These are phyloP conservation scores for Erpornis zantholeuca DNA, from an alignment of 2,113 vertebrate species.

Conservation along the genomic window DNA sequence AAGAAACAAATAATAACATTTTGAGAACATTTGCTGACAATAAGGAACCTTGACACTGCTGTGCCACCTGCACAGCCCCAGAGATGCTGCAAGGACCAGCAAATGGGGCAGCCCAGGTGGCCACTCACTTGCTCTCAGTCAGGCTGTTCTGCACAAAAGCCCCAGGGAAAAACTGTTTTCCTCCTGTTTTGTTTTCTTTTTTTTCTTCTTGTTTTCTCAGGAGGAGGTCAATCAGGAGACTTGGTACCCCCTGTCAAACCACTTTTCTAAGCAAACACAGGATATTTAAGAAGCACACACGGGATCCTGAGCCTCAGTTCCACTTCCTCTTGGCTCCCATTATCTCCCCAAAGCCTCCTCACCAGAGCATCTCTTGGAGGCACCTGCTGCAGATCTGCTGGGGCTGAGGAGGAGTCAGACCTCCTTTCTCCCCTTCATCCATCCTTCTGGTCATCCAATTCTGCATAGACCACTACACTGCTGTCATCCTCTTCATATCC, in stretches of 20 bases:
- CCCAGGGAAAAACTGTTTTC: not conserved
- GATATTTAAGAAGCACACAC: not conserved
- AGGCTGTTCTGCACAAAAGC: not conserved
- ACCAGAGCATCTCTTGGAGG: not conserved
- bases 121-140: not conserved
- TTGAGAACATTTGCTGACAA: not conserved
- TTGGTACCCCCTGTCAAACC: not conserved
- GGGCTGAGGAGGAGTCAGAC: not conserved
- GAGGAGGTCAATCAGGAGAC: not conserved
- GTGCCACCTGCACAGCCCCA: fast-evolving
- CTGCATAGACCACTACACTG: not conserved
- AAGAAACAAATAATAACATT: not conserved
- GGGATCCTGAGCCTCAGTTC: not conserved
- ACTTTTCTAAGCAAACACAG: not conserved
- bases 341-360: not conserved
- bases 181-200: no score
- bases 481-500: not conserved
- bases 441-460: not conserved
- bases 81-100: not conserved
- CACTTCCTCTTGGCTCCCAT: not conserved
- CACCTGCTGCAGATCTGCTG: not conserved
- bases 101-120: fast-evolving
- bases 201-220: not conserved
- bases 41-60: not conserved
- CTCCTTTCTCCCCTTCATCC: not conserved